Evolutionary conservation across 2,888 invertebrate species (phyloP).

Genomic region (Caenorhabditis panamensis): DNA sequence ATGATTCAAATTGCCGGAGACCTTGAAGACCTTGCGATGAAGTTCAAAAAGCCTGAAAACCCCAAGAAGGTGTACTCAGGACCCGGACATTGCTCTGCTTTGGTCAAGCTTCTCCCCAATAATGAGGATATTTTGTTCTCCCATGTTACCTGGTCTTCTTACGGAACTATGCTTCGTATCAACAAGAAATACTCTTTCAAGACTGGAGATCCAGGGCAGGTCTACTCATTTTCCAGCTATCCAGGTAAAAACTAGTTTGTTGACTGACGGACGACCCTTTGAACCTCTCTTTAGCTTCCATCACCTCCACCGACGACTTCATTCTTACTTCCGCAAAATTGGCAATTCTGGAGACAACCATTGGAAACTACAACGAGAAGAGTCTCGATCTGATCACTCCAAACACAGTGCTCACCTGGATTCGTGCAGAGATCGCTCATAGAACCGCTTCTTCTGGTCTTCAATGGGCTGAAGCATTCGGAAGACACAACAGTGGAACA

Average conservation of each 20-base stretch:
- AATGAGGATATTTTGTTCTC: slow-evolving; percentile 78
- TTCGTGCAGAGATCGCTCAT: slow-evolving; percentile 86
- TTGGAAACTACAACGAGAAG: slow-evolving; percentile 87
- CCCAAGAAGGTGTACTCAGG: slow-evolving; percentile 63
- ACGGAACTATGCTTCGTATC: slow-evolving; percentile 77
- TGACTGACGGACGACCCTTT: not conserved
- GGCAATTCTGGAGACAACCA: slow-evolving; percentile 88
- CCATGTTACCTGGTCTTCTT: slow-evolving; percentile 80
- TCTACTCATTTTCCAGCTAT: slow-evolving; percentile 80
- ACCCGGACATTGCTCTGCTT: slow-evolving; percentile 77
- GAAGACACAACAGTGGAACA: slow-evolving; percentile 88
- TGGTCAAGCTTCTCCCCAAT: slow-evolving; percentile 74
- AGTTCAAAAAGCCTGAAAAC: slow-evolving; percentile 80
- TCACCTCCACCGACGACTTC: slow-evolving; percentile 79
- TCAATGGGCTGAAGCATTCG: slow-evolving; percentile 82
- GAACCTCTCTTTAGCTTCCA: slow-evolving; percentile 63
- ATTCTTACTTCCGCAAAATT: slow-evolving; percentile 75
- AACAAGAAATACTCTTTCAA: slow-evolving; percentile 83
- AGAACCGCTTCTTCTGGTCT: slow-evolving; percentile 65
- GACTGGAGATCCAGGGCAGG: slow-evolving; percentile 74
- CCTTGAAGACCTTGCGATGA: slow-evolving; percentile 77
- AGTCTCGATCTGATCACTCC: slow-evolving; percentile 86
- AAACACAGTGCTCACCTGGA: slow-evolving; percentile 84
- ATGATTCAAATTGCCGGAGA: slow-evolving; percentile 79
- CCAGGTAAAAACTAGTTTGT: slow-evolving; percentile 69